phyloP scores from a whole-genome alignment of 2,888 invertebrate genomes.

The Anthoptus insignis region DNA sequence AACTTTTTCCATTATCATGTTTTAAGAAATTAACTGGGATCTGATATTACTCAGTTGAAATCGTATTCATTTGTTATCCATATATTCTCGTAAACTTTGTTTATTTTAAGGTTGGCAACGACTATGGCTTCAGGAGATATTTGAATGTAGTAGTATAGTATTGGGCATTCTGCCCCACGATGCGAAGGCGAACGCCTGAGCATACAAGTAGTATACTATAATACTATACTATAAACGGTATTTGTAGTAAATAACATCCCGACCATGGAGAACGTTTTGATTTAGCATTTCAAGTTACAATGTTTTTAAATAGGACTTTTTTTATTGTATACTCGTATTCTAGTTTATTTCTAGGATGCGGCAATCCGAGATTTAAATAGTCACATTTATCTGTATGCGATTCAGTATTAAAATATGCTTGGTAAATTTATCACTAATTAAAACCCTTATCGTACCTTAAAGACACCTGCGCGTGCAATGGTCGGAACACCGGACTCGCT shows the following conservation, averaged over 20 bases:
- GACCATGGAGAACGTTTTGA: too few species aligned
- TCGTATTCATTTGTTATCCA: background rate
- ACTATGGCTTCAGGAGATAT: background rate
- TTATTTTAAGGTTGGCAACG: background rate
- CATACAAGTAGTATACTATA: too few species aligned
- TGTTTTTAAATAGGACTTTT: too few species aligned
- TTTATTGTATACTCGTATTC: background rate
- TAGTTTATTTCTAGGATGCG: background rate
- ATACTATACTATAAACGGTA: too few species aligned
- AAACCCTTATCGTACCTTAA: conserved; percentile 37
- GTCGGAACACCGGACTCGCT: conserved; percentile 30
- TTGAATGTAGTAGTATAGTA: too few species aligned
- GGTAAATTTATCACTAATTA: conserved; percentile 20
- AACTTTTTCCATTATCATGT: background rate
- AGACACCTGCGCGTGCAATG: conserved; percentile 48
- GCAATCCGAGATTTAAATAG: conserved; percentile 2
- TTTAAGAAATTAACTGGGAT: too few species aligned
- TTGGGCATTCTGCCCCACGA: too few species aligned
- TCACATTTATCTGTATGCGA: background rate
- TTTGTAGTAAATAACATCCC: too few species aligned
- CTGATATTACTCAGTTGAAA: too few species aligned
- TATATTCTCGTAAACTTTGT: background rate
- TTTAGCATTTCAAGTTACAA: too few species aligned
- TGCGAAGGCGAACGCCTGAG: too few species aligned
- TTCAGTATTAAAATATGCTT: conserved; percentile 16